These are phyloP conservation scores for Bergia puertoricense DNA, from an alignment of 92 coral and sea anemone genomes.

Conservation along the genomic window DNA sequence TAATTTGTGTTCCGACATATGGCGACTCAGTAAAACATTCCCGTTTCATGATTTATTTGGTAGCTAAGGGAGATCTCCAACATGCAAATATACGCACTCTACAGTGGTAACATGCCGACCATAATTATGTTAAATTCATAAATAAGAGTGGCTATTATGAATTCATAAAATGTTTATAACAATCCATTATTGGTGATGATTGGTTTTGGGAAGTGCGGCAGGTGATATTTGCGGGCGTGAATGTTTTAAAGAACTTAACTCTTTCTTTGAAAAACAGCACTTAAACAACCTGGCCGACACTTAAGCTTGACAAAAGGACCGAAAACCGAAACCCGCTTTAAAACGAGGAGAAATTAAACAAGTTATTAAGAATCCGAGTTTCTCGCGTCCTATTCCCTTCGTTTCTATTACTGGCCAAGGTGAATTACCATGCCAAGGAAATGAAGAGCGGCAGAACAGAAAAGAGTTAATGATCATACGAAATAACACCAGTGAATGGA, in stretches of 20 bases:
- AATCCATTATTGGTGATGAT: not conserved
- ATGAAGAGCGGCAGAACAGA: no score
- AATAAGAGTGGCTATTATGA: not conserved
- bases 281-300: not conserved
- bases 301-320: not conserved
- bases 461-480: no score
- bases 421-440: no score
- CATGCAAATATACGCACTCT: conserved; percentile 21
- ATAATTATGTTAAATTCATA: conserved; percentile 7
- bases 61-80: conserved; percentile 40
- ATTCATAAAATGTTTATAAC: conserved; percentile 29
- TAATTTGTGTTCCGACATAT: not conserved
- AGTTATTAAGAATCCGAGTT: not conserved
- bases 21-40: not conserved
- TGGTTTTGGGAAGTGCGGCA: not conserved
- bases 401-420: no score
- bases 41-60: not conserved
- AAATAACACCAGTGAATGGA: no score
- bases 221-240: not conserved
- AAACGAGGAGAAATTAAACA: not conserved
- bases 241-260: not conserved
- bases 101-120: not conserved
- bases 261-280: not conserved
- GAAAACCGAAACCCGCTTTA: not conserved
- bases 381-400: not conserved